Evolutionary conservation across 2,113 vertebrate species (phyloP), one percentile per base, ranked within the genome.

Genomic region (Speoplatyrhinus poulsoni): DNA sequence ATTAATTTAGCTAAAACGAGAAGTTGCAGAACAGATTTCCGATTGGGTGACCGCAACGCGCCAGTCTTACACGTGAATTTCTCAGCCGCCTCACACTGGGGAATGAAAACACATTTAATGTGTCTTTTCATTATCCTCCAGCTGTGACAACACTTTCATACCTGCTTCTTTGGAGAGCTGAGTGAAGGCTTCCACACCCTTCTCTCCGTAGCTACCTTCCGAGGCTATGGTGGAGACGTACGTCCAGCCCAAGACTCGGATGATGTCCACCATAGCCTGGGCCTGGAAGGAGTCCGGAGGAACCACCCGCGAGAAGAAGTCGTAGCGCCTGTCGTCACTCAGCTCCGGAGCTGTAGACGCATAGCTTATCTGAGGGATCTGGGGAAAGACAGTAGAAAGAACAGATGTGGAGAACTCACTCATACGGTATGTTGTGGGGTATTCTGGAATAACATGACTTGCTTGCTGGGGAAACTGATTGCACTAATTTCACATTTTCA

Each of bases 321-420:
- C 97, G 54, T 98, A 99, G 65, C 97, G 95, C 15, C 96, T 92
- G 89, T 98, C 97, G 46, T 99, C 98, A 49, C 98, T 99, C 88
- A 99, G 76, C 90, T 99, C 98, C 0, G 98, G 98, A 62, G 98
- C 98, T 0, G 98, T 99, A 64, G 98, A 98, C 8, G 97, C 96
- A 16, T 98, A 99, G 91, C 98, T 99, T 85, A 98, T 98, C 92
- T 99, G 98, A 1, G 98, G 98, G 84, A 99, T 99, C 98, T 99
- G 86, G 70, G 53, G 63, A 79, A 53, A 62, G 73, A 15, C 60
- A 62, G 12, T 12, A 47, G 58, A 61, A 46, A 10, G 56, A 0
- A 54, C 68, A 0, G 1, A 16, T 13, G 17, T 26, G 2, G 6
- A 56, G 6, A 56, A 41, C 62, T 81, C 54, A 72, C 9, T 77